phyloP scores from a whole-genome alignment of 2,797 vertebrate species.

The Rhinophrynus dorsalis region DNA sequence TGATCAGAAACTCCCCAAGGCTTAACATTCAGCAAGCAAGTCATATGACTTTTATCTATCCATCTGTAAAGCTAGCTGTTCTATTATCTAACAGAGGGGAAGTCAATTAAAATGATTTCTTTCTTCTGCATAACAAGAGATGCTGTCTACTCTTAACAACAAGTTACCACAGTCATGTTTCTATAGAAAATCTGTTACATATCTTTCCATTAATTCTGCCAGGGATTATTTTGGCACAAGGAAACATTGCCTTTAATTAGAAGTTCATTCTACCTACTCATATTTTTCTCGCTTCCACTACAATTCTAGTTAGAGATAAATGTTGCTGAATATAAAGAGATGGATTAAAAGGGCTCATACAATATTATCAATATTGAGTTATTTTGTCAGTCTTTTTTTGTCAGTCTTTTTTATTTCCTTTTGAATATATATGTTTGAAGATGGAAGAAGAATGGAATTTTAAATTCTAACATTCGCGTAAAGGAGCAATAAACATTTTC shows the following conservation, averaged over 20 bases:
- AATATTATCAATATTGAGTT: too few species aligned
- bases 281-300: neutral
- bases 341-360: too few species aligned
- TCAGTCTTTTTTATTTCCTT: too few species aligned
- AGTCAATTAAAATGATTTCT: slow-evolving; percentile 43
- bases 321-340: too few species aligned
- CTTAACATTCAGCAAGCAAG: slow-evolving; percentile 16
- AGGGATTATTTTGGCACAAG: slow-evolving; percentile 7
- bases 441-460: too few species aligned
- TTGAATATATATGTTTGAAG: too few species aligned
- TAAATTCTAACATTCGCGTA: too few species aligned
- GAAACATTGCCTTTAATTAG: slow-evolving; percentile 1
- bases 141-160: slow-evolving; percentile 4
- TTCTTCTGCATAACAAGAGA: slow-evolving; percentile 15
- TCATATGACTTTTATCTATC: slow-evolving; percentile 14
- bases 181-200: slow-evolving; percentile 9
- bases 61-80: neutral
- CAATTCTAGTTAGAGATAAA: neutral
- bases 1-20: slow-evolving; percentile 9
- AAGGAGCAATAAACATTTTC: too few species aligned
- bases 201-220: neutral
- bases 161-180: slow-evolving; percentile 17
- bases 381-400: too few species aligned
- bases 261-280: neutral
- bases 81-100: slow-evolving; percentile 8